Evolutionary conservation across 2,113 vertebrate species (phyloP), one percentile per base, ranked within the genome.

Genomic region (Phalacrocorax aristotelis): DNA sequence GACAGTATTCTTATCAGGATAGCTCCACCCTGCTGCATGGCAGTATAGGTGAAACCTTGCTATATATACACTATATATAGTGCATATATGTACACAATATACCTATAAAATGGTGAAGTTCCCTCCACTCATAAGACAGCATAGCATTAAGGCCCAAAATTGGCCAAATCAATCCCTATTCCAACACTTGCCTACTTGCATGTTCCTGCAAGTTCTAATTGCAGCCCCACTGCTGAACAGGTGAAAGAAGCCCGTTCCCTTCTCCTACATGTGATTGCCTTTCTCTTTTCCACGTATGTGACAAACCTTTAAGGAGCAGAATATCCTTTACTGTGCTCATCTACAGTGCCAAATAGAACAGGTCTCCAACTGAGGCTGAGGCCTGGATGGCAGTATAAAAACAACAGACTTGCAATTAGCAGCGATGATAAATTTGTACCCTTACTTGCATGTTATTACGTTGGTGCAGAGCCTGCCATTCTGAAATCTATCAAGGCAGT

Each of bases 331-430:
- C 74, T 61, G 21, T 1, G 1, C 49, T 70, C 21, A 42, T 75
- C 36, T 60, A 40, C 52, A 40, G 61, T 38, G 88, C 60, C 64
- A 93, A 89, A 87, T 0, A 84, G 72, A 95, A 44, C 77, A 64
- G 69, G 94, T 82, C 83, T 87, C 92, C 94, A 96, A n/a, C 89
- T 46, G 70, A 71, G 83, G 83, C 81, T 49, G 52, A 70, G 87
- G 83, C 61, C 65, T 83, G 87, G 69, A 78, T 70, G 77, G 83
- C 87, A 97, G 80, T 13, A 92, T 64, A 48, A 97, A 91, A 97
- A 97, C 89, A 97, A 94, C 55, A 95, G 86, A 64, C 89, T 84
- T 93, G 80, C 92, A 97, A 95, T 91, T 97, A 96, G 77, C 87
- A 92, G 65, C 20, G 1, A 90, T 69, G 83, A 95, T 82, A 92